Evolutionary conservation across 2,888 invertebrate genomes (phyloP), one percentile per base, ranked within the genome.

Genomic region (Heteromyza rotundicornis): DNA sequence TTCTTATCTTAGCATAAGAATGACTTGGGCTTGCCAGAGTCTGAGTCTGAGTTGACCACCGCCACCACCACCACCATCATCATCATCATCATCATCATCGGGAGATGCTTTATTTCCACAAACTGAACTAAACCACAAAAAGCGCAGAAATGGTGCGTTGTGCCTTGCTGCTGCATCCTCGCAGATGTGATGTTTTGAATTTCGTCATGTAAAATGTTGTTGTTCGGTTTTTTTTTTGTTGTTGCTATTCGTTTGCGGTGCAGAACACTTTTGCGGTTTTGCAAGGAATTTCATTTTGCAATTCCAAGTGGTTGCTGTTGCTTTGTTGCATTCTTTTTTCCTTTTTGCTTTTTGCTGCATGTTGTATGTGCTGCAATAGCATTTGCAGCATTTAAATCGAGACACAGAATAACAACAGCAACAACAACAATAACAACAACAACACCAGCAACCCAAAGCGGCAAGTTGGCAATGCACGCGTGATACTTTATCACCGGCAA

Each of bases 401-500:
- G 40, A 40, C 40, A 40, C n/a, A 40, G 40, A 40, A n/a, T n/a
- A 40, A 40, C 40, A n/a, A 7, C 5, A 3, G n/a, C 5, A n/a
- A n/a, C 40, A 40, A 7, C n/a, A n/a, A n/a, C n/a, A n/a, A n/a
- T n/a, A n/a, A n/a, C n/a, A n/a, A n/a, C n/a, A n/a, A n/a, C n/a
- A n/a, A n/a, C n/a, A n/a, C n/a, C n/a, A n/a, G n/a, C n/a, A n/a
- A n/a, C n/a, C n/a, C n/a, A n/a, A n/a, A n/a, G n/a, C n/a, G n/a
- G 40, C 16, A 14, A 40, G 40, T 40, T 19, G 47, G 47, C 47
- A 19, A 20, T 70, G 76, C 70, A 74, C 75, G 77, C 77, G 72
- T 77, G 73, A 76, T 76, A 74, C 76, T 76, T 53, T 75, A 75
- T 75, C 75, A 74, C 68, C 68, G 70, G 74, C 74, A 75, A 75